Conservation (phyloP, 2,888 invertebrate genomes). For the Deilephila elpenor region DNA sequence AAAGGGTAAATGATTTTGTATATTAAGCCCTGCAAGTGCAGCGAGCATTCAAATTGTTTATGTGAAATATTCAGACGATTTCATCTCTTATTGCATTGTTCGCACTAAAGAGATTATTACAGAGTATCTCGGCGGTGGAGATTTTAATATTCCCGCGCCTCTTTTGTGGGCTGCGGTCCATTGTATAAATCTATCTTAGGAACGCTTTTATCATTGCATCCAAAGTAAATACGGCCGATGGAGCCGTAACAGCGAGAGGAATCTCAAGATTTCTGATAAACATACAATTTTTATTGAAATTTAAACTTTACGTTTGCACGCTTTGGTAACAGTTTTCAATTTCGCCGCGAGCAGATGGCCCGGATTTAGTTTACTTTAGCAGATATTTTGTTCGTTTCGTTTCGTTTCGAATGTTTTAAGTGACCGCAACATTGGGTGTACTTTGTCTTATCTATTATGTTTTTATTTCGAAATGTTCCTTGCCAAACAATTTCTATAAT, state of each 20-base stretch:
- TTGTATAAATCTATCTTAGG: slow-evolving; percentile 60
- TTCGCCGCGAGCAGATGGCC: background rate
- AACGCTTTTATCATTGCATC: slow-evolving; percentile 66
- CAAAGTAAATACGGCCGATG: slow-evolving; percentile 58
- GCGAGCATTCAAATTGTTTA: background rate
- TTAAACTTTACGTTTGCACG: slow-evolving; percentile 41
- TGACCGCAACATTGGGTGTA: background rate
- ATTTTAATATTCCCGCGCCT: slow-evolving; percentile 56
- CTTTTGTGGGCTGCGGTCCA: slow-evolving; percentile 57
- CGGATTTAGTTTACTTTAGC: slow-evolving; percentile 6
- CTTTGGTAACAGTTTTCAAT: slow-evolving; percentile 9
- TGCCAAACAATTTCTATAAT: background rate
- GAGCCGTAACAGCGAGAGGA: slow-evolving; percentile 29
- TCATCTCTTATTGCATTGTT: slow-evolving; percentile 12
- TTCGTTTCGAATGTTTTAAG: background rate
- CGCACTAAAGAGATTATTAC: slow-evolving; percentile 17
- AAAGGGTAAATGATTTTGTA: background rate
- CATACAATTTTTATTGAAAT: slow-evolving; percentile 41
- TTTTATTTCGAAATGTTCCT: background rate
- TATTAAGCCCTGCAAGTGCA: background rate
- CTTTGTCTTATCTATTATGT: background rate
- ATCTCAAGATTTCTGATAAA: slow-evolving; percentile 42
- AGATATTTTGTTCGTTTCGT: background rate
- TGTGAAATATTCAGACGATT: background rate
- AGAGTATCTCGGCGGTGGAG: slow-evolving; percentile 38